A percentile compares a stretch with the other conserved stretches of the same genome.
Conservation (phyloP, 2,113 vertebrate genomes). For the Thymallus thymallus region DNA sequence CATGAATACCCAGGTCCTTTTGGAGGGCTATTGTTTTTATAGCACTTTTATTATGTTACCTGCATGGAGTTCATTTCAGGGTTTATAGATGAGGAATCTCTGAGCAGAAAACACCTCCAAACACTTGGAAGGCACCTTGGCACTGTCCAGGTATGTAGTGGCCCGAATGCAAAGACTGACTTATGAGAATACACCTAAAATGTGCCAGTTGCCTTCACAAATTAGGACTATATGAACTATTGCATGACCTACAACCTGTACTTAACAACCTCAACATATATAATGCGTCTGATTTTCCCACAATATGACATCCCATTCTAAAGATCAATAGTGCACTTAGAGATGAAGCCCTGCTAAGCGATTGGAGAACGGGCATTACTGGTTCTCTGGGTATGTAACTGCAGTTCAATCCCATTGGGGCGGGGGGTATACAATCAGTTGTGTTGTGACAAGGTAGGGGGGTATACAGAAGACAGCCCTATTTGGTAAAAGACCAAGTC, state of each 20-base stretch:
- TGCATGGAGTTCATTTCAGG: not conserved
- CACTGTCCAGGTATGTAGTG: no score
- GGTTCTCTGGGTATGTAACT: not conserved
- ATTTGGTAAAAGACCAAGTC: no score
- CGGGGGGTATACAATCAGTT: no score
- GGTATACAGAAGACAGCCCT: no score
- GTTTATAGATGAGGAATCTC: not conserved
- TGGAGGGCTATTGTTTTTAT: conserved; percentile 17
- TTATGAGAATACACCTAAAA: not conserved
- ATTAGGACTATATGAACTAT: not conserved
- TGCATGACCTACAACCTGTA: not conserved
- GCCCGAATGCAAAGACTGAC: not conserved
- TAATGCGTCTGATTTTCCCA: no score
- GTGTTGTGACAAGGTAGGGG: no score
- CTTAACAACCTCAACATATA: no score
- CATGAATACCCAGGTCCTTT: conserved; percentile 1
- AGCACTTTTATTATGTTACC: not conserved
- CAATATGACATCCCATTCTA: no score
- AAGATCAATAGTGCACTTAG: no score
- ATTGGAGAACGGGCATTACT: not conserved
- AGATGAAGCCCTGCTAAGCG: not conserved
- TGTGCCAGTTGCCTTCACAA: not conserved
- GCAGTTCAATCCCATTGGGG: no score
- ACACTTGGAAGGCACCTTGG: no score
- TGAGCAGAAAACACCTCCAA: not conserved